phyloP scores from a whole-genome alignment of 2,797 vertebrate species.

The Anguilla pacifica region DNA sequence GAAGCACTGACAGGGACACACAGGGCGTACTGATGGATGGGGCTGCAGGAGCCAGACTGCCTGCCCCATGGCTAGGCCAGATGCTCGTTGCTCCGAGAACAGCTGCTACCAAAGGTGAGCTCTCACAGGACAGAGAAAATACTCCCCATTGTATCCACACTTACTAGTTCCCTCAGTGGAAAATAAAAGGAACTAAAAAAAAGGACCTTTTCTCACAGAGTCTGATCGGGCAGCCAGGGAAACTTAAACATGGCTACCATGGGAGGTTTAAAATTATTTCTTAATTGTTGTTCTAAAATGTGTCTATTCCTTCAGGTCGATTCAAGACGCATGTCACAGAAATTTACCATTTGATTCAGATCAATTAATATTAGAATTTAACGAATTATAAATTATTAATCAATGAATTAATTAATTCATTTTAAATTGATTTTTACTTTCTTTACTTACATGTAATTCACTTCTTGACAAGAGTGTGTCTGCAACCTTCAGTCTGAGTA shows the following conservation, averaged over 20 bases:
- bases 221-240: background rate
- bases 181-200: background rate
- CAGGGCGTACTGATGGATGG: background rate
- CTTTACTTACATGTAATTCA: background rate
- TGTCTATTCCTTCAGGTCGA: background rate
- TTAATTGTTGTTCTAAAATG: background rate
- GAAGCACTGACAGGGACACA: conserved; percentile 6
- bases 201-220: background rate
- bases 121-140: conserved; percentile 3
- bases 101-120: conserved; percentile 15
- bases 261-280: background rate
- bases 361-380: background rate
- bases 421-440: background rate
- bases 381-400: too few relatives aligned
- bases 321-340: background rate
- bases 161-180: background rate
- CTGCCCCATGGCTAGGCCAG: background rate
- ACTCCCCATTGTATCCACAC: background rate
- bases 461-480: background rate
- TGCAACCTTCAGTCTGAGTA: background rate
- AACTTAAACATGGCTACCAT: background rate
- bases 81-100: background rate
- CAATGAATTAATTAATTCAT: too few relatives aligned
- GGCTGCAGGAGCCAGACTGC: background rate
- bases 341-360: background rate